These are phyloP conservation scores for Pinna nobilis DNA, from an alignment of 1,140 invertebrate genomes.

Conservation along the genomic window DNA sequence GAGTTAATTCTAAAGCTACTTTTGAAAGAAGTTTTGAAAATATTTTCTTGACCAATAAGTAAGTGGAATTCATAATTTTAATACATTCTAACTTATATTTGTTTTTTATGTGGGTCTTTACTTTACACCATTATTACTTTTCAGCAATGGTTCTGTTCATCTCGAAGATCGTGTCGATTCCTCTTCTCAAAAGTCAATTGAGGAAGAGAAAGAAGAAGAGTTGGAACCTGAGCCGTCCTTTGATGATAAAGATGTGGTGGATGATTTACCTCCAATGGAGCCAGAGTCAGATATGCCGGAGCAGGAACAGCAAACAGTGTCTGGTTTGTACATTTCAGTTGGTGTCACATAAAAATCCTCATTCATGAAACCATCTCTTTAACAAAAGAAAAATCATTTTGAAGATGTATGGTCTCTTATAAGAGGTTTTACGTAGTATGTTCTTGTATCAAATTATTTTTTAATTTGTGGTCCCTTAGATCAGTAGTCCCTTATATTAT, in stretches of 20 bases:
- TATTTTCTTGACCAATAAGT: too few species aligned
- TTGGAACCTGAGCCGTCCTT: constrained; percentile 46
- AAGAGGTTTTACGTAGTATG: too few species aligned
- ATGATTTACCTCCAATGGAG: constrained; percentile 45
- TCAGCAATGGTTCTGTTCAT: constrained; percentile 65
- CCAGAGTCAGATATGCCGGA: constrained; percentile 44
- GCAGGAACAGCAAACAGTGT: constrained; percentile 4
- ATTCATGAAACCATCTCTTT: neutral
- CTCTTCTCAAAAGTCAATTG: constrained; percentile 39
- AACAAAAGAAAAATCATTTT: neutral
- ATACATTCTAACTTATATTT: too few species aligned
- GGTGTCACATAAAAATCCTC: neutral
- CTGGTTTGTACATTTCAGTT: too few species aligned
- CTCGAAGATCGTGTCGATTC: constrained; percentile 56
- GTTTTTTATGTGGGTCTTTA: neutral
- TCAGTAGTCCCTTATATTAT: too few species aligned
- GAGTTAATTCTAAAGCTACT: neutral
- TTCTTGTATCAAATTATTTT: too few species aligned
- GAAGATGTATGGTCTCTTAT: too few species aligned
- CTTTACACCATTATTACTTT: constrained; percentile 5
- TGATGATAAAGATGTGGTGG: constrained; percentile 52
- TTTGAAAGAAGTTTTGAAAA: neutral
- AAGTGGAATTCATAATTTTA: too few species aligned
- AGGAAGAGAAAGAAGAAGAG: constrained; percentile 57
- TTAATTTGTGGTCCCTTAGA: too few species aligned